Base-by-base conservation (phyloP, 2,113 vertebrate species). In the Onychorhynchus coronatus region DNA sequence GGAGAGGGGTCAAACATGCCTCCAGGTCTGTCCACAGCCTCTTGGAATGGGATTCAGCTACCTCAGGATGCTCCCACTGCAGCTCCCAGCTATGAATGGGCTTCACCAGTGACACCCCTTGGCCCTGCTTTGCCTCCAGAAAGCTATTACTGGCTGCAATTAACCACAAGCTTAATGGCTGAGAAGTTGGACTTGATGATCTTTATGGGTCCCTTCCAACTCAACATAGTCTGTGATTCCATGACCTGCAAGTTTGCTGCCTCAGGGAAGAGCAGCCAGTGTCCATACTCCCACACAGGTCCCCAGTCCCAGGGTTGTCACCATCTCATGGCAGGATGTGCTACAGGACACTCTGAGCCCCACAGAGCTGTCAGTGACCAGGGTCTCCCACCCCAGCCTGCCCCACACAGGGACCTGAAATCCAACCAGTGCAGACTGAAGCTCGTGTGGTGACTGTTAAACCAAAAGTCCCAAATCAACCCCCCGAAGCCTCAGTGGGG, bases 61-160 rank as follows among this genome's bases (percentile, higher is more conserved):
- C 30, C 58, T 41, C 0, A 0, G 14, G 20, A 61, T 82, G 66
- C 28, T 66, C 62, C 52, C 9, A 4, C 62, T 8, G 30, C 24
- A 35, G 62, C 22, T 66, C 18, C 20, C 0, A 0, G 37, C 37
- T 37, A 33, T 0, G 0, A 14, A 27, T 30, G 16, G 20, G 35
- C 58, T 67, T 82, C n/a, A 44, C 49, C 31, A 12, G 73, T 56
- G 53, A 58, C 1, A 2, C 17, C 47, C 44, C 70, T 67, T 0
- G 0, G 23, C 14, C 28, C 12, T 0, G 0, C 30, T 59, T 50
- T 46, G 42, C 65, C 30, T 55, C 42, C 2, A 4, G 35, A 68
- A 85, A 72, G 47, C 44, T 30, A 17, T 24, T 41, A 41, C 28
- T 1, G 4, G 6, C 53, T 30, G 41, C 72, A 79, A 27, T 75